Evolutionary conservation across 2,113 vertebrate species (phyloP).

Genomic region (Geococcyx californianus): DNA sequence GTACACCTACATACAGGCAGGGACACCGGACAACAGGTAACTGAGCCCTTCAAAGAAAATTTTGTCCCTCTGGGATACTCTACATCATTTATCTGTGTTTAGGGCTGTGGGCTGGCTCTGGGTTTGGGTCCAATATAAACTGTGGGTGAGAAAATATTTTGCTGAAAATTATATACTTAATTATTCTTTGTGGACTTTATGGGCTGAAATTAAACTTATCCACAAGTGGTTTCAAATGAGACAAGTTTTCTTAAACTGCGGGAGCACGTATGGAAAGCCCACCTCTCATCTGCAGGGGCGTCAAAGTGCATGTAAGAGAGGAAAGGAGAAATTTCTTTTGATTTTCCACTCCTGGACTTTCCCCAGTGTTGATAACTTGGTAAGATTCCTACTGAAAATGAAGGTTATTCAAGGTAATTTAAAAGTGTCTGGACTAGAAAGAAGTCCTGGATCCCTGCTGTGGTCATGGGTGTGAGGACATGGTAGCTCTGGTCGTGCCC

Average conservation of each 20-base stretch:
- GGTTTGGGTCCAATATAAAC: neutral
- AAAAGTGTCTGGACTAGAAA: neutral
- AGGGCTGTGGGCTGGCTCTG: neutral
- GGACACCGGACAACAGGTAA: neutral
- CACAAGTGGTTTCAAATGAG: neutral
- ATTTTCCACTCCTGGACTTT: neutral
- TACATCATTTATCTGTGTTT: neutral
- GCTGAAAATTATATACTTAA: neutral
- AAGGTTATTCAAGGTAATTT: neutral
- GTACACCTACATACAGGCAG: neutral
- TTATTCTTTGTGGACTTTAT: neutral
- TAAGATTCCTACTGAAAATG: neutral
- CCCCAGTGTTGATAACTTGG: neutral
- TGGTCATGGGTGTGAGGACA: accelerated
- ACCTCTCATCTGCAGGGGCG: neutral
- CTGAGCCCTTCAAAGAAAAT: neutral
- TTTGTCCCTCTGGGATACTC: neutral
- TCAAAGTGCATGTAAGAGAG: neutral
- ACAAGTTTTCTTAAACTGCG: neutral
- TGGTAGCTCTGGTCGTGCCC: neutral
- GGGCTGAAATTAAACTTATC: neutral
- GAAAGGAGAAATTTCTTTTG: neutral
- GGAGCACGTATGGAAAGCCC: neutral
- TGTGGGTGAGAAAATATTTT: neutral
- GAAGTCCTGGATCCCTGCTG: neutral